Base-by-base conservation (phyloP, 2,113 vertebrate genomes). In the Chaetops frenatus region DNA sequence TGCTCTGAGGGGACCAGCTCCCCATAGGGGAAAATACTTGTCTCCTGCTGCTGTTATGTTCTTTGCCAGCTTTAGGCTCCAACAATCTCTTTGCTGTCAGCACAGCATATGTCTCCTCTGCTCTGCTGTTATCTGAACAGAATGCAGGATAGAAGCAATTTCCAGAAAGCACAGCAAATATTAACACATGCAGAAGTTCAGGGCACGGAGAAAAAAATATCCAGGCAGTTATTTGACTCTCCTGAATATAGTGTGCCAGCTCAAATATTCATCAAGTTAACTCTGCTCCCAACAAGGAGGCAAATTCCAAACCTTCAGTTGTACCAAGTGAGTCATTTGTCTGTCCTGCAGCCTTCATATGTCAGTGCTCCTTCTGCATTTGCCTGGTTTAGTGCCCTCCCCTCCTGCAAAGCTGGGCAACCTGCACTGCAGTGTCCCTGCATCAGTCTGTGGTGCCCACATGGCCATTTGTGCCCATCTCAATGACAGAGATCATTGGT, bases 111-210 rank as follows among this genome's bases (percentile, higher is more conserved):
- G 92, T 94, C 73, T 96, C 38, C 83, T 84, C 91, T 94, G 54
- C 82, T 93, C 67, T 92, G 91, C 72, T 91, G 67, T 86, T 94
- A 88, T 90, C 83, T 84, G 92, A 96, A 67, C 89, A 88, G 88
- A 94, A 91, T 89, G 65, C 83, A 56, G 84, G 87, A 91, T 48
- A 72, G 91, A 90, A 94, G 77, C 91, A 94, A 92, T 96, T 95
- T 97, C 57, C 91, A 95, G 72, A 60, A 74, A 86, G 69, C 65
- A 86, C 66, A 94, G 91, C 64, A 93, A 92, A 81, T 92, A 91
- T 81, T 93, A 86, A 97, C 83, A 88, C 82, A 64, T 60, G 60
- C 29, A 83, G 51, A 93, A 94, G 58, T 4, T 1, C 62, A 51
- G 48, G 16, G 45, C 78, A 85, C 0, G 2, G 45, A 71, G 36